phyloP scores from a whole-genome alignment of 2,113 vertebrate species.

The Acanthisitta chloris region DNA sequence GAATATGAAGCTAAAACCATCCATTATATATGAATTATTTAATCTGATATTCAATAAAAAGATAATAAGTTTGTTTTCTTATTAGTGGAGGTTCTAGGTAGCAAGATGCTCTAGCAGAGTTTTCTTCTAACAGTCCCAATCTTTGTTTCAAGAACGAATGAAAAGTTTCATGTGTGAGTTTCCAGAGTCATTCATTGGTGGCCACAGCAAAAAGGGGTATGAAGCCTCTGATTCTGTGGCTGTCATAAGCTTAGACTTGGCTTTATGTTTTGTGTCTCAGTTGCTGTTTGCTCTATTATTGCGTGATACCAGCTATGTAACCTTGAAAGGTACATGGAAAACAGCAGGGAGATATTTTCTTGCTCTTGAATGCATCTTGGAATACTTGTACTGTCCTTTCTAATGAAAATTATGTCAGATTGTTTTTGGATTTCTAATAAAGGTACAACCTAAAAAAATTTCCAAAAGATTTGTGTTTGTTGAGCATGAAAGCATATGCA shows the following conservation, averaged over 20 bases:
- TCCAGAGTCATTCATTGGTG: background rate
- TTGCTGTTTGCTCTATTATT: background rate
- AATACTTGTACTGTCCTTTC: background rate
- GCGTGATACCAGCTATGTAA: background rate
- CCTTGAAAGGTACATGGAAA: background rate
- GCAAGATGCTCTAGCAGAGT: background rate
- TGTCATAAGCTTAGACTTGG: background rate
- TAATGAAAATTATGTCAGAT: background rate
- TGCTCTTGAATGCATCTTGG: background rate
- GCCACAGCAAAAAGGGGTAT: background rate
- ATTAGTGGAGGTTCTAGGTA: background rate
- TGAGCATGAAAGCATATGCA: background rate
- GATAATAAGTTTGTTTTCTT: background rate
- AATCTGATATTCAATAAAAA: background rate
- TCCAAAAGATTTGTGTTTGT: background rate
- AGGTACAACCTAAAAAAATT: background rate
- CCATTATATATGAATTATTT: background rate
- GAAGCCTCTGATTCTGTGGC: background rate
- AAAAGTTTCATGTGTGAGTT: background rate
- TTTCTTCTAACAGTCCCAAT: background rate
- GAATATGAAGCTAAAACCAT: background rate
- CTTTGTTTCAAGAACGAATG: background rate
- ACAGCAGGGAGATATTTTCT: background rate
- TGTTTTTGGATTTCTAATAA: background rate
- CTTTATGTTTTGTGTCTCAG: background rate